Conservation (phyloP, 1,140 invertebrate species). For the Schlechtendalia chinensis region DNA sequence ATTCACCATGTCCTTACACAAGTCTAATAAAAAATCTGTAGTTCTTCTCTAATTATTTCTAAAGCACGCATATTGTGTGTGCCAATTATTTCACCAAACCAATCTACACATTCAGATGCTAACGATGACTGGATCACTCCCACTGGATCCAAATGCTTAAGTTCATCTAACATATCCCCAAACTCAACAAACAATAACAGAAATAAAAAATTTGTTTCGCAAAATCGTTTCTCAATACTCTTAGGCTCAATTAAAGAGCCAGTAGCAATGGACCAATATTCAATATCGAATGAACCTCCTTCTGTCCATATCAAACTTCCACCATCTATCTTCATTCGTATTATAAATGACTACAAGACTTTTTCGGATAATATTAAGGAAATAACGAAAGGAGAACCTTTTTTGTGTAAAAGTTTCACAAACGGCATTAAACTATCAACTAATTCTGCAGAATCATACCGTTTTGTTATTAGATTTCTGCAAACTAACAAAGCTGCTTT, state of each 20-base stretch:
- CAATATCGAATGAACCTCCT: neutral
- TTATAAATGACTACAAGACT: neutral
- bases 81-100: too few species aligned
- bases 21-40: too few species aligned
- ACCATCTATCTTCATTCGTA: neutral
- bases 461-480: neutral
- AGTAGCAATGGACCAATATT: too few species aligned
- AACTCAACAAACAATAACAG: neutral
- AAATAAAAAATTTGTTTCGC: neutral
- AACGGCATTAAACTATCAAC: conserved; percentile 7
- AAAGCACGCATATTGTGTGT: too few species aligned
- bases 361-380: neutral
- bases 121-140: neutral
- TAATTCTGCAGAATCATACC: neutral
- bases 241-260: neutral
- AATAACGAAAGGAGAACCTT: too few species aligned
- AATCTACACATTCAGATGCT: neutral
- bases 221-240: neutral
- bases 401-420: conserved; percentile 18
- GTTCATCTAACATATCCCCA: too few species aligned
- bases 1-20: too few species aligned
- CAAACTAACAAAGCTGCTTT: neutral
- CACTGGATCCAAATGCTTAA: neutral
- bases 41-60: too few species aligned
- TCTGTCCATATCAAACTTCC: neutral